Percentiles rank a stretch among this genome's conserved stretches.
Evolutionary conservation across 1,140 invertebrate genomes (phyloP).

Genomic region (Cherax destructor): DNA sequence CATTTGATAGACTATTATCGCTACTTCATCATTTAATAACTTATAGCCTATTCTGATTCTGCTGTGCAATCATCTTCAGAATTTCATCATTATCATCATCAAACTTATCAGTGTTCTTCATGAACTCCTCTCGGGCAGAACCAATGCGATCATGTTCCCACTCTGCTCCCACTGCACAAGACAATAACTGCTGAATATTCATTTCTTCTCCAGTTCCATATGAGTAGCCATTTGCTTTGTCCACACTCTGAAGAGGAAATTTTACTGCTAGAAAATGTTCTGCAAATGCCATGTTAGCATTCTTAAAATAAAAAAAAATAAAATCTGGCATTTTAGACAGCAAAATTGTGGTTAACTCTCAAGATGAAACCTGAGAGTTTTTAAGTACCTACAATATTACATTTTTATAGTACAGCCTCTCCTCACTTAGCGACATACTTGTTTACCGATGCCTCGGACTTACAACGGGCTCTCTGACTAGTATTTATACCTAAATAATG

Average conservation of each 20-base stretch:
- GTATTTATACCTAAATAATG: too few relatives aligned
- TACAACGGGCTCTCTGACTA: too few relatives aligned
- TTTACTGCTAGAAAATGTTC: too few relatives aligned
- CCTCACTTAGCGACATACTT: too few relatives aligned
- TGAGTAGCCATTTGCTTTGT: conserved; percentile 95
- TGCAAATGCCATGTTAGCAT: too few relatives aligned
- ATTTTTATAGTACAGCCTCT: too few relatives aligned
- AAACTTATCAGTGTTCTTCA: not conserved
- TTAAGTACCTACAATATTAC: too few relatives aligned
- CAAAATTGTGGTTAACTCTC: too few relatives aligned
- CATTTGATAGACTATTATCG: not conserved
- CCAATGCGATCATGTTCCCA: conserved; percentile 73
- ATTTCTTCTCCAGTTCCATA: conserved; percentile 89
- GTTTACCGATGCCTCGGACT: too few relatives aligned
- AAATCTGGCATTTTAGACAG: too few relatives aligned
- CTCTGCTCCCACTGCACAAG: conserved; percentile 85
- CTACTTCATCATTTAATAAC: not conserved
- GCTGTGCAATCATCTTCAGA: conserved; percentile 22
- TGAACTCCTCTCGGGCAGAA: conserved; percentile 54
- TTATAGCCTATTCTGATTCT: conserved; percentile 16
- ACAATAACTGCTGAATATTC: conserved; percentile 87
- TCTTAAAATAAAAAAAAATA: too few relatives aligned
- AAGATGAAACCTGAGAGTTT: too few relatives aligned
- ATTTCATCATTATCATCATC: not conserved
- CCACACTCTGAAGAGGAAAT: conserved; percentile 81